Evolutionary conservation across 35 echinoderm and acorn worm genomes (phyloP).

Genomic region (Apostichopus parvimensis): DNA sequence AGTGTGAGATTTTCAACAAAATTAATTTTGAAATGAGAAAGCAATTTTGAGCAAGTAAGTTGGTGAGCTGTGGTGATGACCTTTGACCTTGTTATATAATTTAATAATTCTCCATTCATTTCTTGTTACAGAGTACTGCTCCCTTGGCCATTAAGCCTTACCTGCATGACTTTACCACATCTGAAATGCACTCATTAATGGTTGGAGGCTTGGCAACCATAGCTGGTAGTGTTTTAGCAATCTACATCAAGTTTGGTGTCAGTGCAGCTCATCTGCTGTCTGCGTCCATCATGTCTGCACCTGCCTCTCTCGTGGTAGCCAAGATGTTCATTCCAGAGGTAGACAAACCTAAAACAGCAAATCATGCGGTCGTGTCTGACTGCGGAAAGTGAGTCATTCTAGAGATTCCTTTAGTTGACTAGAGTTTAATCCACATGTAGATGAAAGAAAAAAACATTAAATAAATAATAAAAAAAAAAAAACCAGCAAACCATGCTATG

Average conservation of each 20-base stretch:
- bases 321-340: slow-evolving; percentile 92
- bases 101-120: neutral
- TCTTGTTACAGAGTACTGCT: slow-evolving; percentile 72
- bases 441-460: too few species aligned
- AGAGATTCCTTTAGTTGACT: too few species aligned
- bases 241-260: slow-evolving; percentile 90
- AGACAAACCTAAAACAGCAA: slow-evolving; percentile 75
- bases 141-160: slow-evolving; percentile 96
- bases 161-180: slow-evolving; percentile 84
- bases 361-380: slow-evolving; percentile 13
- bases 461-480: too few species aligned
- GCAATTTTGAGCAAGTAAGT: too few species aligned
- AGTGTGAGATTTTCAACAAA: too few species aligned
- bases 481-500: too few species aligned
- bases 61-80: too few species aligned
- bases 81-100: too few species aligned
- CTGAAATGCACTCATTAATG: slow-evolving; percentile 84
- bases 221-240: slow-evolving; percentile 88
- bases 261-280: slow-evolving; percentile 94
- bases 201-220: slow-evolving; percentile 89
- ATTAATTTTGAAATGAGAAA: too few species aligned
- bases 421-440: too few species aligned
- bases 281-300: slow-evolving; percentile 97
- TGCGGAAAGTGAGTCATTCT: slow-evolving; percentile 54
- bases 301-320: slow-evolving; percentile 83